Evolutionary conservation across 2,888 invertebrate genomes (phyloP).

Genomic region (Mythimna ferrago): DNA sequence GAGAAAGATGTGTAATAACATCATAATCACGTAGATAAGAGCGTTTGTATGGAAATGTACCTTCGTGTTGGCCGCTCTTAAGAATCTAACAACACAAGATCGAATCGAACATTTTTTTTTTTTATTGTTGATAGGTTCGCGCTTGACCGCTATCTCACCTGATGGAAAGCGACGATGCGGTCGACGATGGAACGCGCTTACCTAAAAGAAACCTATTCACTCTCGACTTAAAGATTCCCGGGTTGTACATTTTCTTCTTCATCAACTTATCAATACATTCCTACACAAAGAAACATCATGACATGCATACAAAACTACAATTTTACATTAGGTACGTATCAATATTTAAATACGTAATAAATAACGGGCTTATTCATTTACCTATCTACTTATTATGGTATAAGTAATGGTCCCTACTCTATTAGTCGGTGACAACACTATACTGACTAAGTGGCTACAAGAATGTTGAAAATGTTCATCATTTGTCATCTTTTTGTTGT

Average conservation of each 20-base stretch:
- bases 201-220: too few relatives aligned
- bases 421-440: slow-evolving; percentile 34
- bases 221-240: too few relatives aligned
- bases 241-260: background rate
- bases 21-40: too few relatives aligned
- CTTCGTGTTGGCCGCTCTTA: too few relatives aligned
- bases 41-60: too few relatives aligned
- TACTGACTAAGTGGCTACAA: slow-evolving; percentile 7
- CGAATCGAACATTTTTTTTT: too few relatives aligned
- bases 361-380: slow-evolving; percentile 34
- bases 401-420: slow-evolving; percentile 31
- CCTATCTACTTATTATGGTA: slow-evolving; percentile 23
- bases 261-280: background rate
- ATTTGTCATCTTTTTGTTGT: slow-evolving; percentile 21
- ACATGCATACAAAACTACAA: slow-evolving; percentile 26
- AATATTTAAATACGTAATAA: slow-evolving; percentile 41
- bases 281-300: slow-evolving; percentile 1
- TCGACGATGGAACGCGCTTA: too few relatives aligned
- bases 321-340: slow-evolving; percentile 16
- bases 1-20: too few relatives aligned
- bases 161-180: too few relatives aligned
- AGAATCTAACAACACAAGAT: too few relatives aligned
- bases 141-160: too few relatives aligned
- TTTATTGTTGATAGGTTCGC: too few relatives aligned
- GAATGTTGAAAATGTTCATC: slow-evolving; percentile 1